These are phyloP conservation scores for Mimas tiliae DNA, from an alignment of 2,888 invertebrate species.

Conservation along the genomic window DNA sequence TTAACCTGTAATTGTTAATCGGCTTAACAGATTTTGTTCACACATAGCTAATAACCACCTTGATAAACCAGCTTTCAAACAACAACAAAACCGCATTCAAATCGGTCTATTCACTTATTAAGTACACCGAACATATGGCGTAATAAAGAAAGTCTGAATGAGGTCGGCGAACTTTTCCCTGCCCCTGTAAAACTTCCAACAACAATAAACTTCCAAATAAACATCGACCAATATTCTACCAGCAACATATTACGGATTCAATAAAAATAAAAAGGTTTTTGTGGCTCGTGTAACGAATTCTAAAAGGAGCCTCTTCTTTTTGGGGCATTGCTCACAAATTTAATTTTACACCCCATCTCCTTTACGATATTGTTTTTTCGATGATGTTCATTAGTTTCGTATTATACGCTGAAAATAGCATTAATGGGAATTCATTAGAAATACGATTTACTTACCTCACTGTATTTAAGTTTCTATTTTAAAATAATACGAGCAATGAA, in stretches of 20 bases:
- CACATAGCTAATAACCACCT: too few relatives aligned
- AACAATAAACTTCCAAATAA: slow-evolving; percentile 33
- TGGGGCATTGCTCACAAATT: neutral
- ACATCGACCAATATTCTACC: slow-evolving; percentile 5
- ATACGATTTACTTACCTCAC: too few relatives aligned
- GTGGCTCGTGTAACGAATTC: slow-evolving; percentile 11
- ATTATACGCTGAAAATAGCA: neutral
- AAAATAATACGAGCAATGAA: too few relatives aligned
- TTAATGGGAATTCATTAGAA: too few relatives aligned
- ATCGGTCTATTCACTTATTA: too few relatives aligned
- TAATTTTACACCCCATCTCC: slow-evolving; percentile 11
- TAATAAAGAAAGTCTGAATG: slow-evolving; percentile 30
- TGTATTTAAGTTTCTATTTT: too few relatives aligned
- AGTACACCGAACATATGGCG: slow-evolving; percentile 13
- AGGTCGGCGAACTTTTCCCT: slow-evolving; percentile 30
- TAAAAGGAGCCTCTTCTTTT: neutral
- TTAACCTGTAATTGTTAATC: too few relatives aligned
- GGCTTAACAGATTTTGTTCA: too few relatives aligned
- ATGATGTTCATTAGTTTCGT: neutral
- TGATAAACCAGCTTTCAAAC: too few relatives aligned
- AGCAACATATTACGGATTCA: slow-evolving; percentile 4
- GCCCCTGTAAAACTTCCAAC: slow-evolving; percentile 33
- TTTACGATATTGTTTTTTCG: slow-evolving; percentile 4
- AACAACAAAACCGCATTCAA: too few relatives aligned
- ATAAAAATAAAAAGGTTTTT: slow-evolving; percentile 17